Conservation (phyloP, 2,797 vertebrate species). For the Oophaga sylvatica region DNA sequence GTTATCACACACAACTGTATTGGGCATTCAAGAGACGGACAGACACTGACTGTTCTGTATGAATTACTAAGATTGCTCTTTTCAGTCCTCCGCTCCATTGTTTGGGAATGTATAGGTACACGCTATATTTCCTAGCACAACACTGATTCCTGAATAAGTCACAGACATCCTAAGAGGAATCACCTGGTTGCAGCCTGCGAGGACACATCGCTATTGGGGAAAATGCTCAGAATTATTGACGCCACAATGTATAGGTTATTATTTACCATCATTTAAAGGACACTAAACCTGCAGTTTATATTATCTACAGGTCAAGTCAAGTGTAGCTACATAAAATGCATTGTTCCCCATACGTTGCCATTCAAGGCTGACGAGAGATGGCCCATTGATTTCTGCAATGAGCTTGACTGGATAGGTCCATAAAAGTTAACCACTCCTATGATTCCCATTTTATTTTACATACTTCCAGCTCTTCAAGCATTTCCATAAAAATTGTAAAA, state of each 20-base stretch:
- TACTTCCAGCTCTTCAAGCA: not conserved
- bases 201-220: not conserved
- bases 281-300: not conserved
- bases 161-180: not conserved
- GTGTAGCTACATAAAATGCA: not conserved
- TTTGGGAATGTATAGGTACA: not conserved
- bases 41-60: not conserved
- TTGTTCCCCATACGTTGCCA: not conserved
- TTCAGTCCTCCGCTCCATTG: not conserved
- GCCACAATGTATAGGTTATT: not conserved
- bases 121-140: not conserved
- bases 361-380: not conserved
- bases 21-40: not conserved
- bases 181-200: not conserved
- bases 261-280: conserved; percentile 1
- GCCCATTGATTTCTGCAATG: not conserved
- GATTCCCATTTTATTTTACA: not conserved
- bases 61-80: not conserved
- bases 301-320: not conserved
- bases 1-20: conserved; percentile 35
- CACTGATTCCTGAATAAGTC: not conserved
- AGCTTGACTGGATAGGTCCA: not conserved
- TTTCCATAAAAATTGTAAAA: not conserved
- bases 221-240: not conserved
- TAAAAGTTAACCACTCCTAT: not conserved